Conservation (phyloP, 2,888 invertebrate genomes). For the Eupithecia insigniata region DNA sequence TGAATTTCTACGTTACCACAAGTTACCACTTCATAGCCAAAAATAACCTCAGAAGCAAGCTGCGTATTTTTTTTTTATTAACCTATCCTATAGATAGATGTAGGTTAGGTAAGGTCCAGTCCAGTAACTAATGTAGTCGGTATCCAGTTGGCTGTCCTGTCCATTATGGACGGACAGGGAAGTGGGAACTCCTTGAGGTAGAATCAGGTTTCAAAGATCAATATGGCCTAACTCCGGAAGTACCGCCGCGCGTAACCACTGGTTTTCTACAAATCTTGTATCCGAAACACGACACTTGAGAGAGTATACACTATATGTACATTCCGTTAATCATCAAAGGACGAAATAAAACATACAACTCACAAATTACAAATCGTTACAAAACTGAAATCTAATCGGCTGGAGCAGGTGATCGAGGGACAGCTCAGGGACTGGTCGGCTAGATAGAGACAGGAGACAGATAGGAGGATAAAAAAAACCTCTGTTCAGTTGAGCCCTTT, state of each 20-base stretch:
- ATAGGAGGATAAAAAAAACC: too few species aligned
- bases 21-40: neutral
- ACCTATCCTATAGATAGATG: neutral
- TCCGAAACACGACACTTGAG: neutral
- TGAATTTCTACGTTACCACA: neutral
- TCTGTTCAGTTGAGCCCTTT: too few species aligned
- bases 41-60: neutral
- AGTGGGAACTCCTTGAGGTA: neutral
- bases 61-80: neutral
- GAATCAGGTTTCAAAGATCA: conserved; percentile 28
- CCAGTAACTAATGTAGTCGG: neutral
- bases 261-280: conserved; percentile 9
- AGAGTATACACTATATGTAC: neutral
- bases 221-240: conserved; percentile 16
- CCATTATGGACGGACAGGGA: neutral
- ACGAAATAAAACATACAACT: neutral
- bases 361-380: too few species aligned
- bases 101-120: neutral
- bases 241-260: neutral
- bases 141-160: neutral
- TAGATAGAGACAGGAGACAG: neutral
- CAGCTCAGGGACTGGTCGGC: neutral
- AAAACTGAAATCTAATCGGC: neutral
- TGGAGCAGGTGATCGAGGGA: too few species aligned
- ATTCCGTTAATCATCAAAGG: neutral